Evolutionary conservation across 1,140 invertebrate genomes (phyloP), one percentile per base, ranked within the genome.

Genomic region (Brachionus asplanchnoidis): DNA sequence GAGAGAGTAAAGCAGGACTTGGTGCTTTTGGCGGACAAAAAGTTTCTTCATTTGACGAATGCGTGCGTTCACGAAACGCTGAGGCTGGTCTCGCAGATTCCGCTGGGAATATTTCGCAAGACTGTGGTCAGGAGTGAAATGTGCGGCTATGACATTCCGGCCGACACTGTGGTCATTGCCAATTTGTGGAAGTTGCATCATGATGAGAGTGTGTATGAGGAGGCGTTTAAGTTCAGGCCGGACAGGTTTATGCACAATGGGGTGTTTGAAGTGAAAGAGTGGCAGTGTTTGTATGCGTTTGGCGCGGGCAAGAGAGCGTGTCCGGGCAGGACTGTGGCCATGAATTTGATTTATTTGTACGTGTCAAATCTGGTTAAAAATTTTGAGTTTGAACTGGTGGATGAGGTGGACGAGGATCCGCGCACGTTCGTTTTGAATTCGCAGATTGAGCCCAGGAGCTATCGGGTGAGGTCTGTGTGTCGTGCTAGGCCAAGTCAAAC

Each of bases 131-230:
- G 20, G 12, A 73, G 32, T 8, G 1, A 73, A 2, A 3, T 84
- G 12, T 65, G 36, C 26, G 82, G 36, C 7, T 84, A 84, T 17
- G 46, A 42, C 14, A 36, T 84, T n/a, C 53, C 53, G n/a, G 68
- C 70, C 6, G 65, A 42, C 9, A 84, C 82, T 3, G 26, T 84
- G 40, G 60, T 84, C 20, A 68, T 84, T 11, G 32, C 82, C 17
- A 84, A 84, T 84, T 42, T 84, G 46, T 84, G 68, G 56, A 50
- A 84, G 17, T 26, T 84, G 14, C 60, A 84, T 73, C 82, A 84
- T 44, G 82, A 84, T 8, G 56, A 65, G 26, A 42, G 28, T 4
- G 68, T 42, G 36, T 84, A 68, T 23, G n/a, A 0, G 5, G 36
- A 84, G 0, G 56, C 82, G 46, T 50, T 42, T 7, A 28, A 84